Conservation (phyloP, 2,797 vertebrate species). For the Onychomys torridus region DNA sequence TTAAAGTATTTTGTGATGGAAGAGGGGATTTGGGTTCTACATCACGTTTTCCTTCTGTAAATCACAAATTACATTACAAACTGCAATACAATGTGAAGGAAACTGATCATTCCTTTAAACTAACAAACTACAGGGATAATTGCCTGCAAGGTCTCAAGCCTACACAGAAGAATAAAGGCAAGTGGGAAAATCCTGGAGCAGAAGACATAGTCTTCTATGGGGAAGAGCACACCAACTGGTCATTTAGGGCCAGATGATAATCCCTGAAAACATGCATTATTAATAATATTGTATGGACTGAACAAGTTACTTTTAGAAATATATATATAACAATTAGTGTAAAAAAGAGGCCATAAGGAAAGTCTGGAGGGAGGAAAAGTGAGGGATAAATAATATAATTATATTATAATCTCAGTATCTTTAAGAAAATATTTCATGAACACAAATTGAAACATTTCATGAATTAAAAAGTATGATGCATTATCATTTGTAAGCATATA, state of each 20-base stretch:
- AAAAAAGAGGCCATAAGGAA: background rate
- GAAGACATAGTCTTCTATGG: background rate
- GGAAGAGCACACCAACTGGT: background rate
- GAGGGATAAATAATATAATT: background rate
- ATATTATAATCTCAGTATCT: background rate
- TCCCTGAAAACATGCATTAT: background rate
- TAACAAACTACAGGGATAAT: background rate
- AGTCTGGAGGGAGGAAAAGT: background rate
- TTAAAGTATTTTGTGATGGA: background rate
- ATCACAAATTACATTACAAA: background rate
- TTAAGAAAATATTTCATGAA: background rate
- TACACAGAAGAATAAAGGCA: background rate
- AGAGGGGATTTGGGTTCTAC: background rate
- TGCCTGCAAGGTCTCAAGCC: background rate
- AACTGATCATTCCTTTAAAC: background rate
- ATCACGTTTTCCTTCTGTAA: rapidly evolving
- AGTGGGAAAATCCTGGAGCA: background rate
- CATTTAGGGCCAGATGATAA: background rate
- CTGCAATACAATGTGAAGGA: background rate
- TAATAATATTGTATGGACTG: background rate
- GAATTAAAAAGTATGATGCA: background rate
- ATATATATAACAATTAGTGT: background rate
- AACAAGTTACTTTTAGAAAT: background rate
- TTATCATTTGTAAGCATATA: background rate
- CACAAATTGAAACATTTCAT: background rate